phyloP scores from a whole-genome alignment of 2,888 invertebrate genomes.

The Netelia fuscicornis region DNA sequence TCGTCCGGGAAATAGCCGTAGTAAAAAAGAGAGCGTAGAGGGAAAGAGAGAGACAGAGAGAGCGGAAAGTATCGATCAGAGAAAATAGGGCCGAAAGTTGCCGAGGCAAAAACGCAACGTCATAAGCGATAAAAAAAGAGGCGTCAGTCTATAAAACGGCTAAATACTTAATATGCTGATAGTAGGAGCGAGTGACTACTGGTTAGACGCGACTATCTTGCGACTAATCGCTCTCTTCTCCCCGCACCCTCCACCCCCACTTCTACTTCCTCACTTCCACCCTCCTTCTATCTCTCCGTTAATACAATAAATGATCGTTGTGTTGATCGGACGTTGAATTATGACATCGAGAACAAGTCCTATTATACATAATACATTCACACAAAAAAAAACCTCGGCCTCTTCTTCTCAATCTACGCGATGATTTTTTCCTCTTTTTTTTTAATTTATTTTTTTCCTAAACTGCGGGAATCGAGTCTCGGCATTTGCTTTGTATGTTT shows the following conservation, averaged over 20 bases:
- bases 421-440: background rate
- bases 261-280: background rate
- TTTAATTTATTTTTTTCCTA: background rate
- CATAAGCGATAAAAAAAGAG: constrained; percentile 2
- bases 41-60: constrained; percentile 48
- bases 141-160: background rate
- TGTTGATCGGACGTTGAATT: constrained; percentile 36
- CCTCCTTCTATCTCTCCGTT: background rate
- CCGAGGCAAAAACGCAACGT: constrained; percentile 20
- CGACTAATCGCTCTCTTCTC: background rate
- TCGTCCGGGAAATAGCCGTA: background rate
- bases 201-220: constrained; percentile 21
- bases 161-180: constrained; percentile 35
- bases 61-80: constrained; percentile 32
- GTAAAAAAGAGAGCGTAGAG: constrained; percentile 50
- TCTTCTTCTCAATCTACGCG: constrained; percentile 18
- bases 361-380: constrained; percentile 40
- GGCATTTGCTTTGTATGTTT: background rate
- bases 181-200: constrained; percentile 8
- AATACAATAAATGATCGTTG: constrained; percentile 17
- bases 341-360: constrained; percentile 56
- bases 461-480: background rate
- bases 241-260: background rate
- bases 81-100: background rate
- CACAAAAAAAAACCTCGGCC: constrained; percentile 32